A percentile compares a stretch with the other conserved stretches of the same genome.
Evolutionary conservation across 2,888 invertebrate species (phyloP).

Genomic region (Troglohyphantes excavatus): DNA sequence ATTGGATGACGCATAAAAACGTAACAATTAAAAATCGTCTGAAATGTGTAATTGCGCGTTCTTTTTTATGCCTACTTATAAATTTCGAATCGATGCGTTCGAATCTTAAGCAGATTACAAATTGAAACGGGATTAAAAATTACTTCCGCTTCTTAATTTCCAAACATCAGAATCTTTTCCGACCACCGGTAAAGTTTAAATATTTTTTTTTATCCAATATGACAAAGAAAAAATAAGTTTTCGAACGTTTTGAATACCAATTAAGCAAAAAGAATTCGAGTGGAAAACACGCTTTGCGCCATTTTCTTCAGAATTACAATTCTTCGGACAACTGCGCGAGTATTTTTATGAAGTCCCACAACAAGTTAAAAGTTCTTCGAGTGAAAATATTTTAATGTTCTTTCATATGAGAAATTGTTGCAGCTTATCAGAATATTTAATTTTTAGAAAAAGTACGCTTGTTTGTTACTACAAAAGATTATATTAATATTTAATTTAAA

Average conservation of each 20-base stretch:
- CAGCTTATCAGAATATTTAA: not conserved
- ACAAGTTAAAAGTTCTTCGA: not conserved
- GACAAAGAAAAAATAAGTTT: not conserved
- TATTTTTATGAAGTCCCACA: not conserved
- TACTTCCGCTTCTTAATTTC: slow-evolving; percentile 43
- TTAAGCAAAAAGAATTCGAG: not conserved
- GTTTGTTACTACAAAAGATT: too few species aligned
- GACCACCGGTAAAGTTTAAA: slow-evolving; percentile 7
- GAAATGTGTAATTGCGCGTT: slow-evolving; percentile 21
- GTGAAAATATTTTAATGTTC: not conserved
- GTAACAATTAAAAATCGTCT: slow-evolving; percentile 9
- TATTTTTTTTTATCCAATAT: slow-evolving; percentile 10
- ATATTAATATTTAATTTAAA: not conserved
- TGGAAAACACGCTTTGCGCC: slow-evolving; percentile 1
- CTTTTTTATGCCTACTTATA: not conserved
- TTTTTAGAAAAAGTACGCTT: too few species aligned
- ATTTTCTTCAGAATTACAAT: not conserved
- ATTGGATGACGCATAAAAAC: slow-evolving; percentile 57
- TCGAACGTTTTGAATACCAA: not conserved
- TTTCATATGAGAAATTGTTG: not conserved
- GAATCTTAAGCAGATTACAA: slow-evolving; percentile 56
- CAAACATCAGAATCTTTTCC: slow-evolving; percentile 22
- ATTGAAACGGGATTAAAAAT: slow-evolving; percentile 49
- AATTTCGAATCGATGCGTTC: not conserved
- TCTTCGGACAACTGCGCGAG: not conserved